Evolutionary conservation across 2,888 invertebrate species (phyloP), one percentile per base, ranked within the genome.

Genomic region (Andrena hattorfiana): DNA sequence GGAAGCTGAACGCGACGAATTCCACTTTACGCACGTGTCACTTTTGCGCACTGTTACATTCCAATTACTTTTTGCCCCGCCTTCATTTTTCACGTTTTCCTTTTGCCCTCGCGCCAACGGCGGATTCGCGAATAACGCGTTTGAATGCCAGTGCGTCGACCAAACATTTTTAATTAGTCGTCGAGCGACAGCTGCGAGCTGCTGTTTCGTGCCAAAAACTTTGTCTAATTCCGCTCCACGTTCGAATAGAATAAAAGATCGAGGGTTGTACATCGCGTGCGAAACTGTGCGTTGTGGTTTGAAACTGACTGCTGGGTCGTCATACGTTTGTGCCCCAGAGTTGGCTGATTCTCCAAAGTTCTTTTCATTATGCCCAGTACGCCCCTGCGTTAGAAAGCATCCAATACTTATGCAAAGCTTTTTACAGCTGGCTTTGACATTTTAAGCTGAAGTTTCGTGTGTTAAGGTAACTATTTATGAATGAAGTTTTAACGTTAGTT

Each of bases 81-180:
- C 32, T 10, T 35, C 28, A 30, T 30, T 70, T 60, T 64, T 30
- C 49, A 70, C 63, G 49, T 20, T n/a, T 35, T 23, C 26, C 13
- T 35, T 32, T n/a, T 26, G 4, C 49, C 20, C 23, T 23, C 16
- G 30, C 35, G 26, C 51, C 71, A 26, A 10, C 16, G 32, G 28
- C 30, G 42, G 76, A 68, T 48, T 63, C 68, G 67, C 32, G 63
- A 76, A 26, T 54, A 76, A 78, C 75, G 20, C 75, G 64, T 77
- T 70, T 26, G 78, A 64, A 48, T 51, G 51, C n/a, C 30, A 10
- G 20, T 26, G 30, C 48, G 66, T 54, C 66, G 66, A 66, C 71
- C 70, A 79, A 80, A 80, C 70, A 78, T 78, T 79, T 80, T 78
- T 78, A 78, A 71, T 80, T 80, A 79, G 62, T 78, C 35, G 60